These are phyloP conservation scores for Acanthis flammea DNA, from an alignment of 2,797 vertebrate genomes.

Conservation along the genomic window DNA sequence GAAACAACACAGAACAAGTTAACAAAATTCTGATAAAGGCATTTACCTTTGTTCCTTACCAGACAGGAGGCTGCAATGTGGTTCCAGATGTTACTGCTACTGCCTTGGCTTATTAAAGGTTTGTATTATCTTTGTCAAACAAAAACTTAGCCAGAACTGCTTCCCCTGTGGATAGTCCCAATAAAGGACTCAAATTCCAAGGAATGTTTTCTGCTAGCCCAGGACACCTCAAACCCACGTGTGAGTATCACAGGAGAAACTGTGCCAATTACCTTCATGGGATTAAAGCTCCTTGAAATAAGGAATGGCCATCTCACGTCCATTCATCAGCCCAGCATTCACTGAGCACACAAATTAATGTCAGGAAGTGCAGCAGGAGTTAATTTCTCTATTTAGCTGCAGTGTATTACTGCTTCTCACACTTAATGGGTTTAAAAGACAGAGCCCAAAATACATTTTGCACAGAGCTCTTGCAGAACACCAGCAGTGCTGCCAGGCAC, in stretches of 20 bases:
- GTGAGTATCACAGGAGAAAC: background rate
- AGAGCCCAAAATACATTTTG: background rate
- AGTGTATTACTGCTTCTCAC: background rate
- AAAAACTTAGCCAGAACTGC: background rate
- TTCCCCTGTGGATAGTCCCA: background rate
- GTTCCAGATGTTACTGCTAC: background rate
- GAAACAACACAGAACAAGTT: background rate
- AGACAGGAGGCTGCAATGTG: background rate
- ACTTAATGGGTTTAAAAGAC: background rate
- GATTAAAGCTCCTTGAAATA: background rate
- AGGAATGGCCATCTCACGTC: background rate
- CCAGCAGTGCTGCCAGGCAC: background rate
- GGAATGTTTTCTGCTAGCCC: background rate
- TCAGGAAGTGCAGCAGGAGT: background rate
- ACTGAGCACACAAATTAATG: background rate
- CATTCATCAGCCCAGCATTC: background rate
- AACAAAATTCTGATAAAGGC: background rate
- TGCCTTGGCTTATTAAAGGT: background rate
- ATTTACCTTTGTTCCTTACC: background rate
- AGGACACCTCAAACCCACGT: background rate
- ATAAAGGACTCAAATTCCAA: background rate
- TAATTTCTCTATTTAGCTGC: background rate
- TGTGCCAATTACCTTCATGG: background rate
- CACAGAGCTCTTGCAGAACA: background rate
- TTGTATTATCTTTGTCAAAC: background rate